Base-by-base conservation (phyloP, 1,140 invertebrate species). In the Drosophila bocqueti region DNA sequence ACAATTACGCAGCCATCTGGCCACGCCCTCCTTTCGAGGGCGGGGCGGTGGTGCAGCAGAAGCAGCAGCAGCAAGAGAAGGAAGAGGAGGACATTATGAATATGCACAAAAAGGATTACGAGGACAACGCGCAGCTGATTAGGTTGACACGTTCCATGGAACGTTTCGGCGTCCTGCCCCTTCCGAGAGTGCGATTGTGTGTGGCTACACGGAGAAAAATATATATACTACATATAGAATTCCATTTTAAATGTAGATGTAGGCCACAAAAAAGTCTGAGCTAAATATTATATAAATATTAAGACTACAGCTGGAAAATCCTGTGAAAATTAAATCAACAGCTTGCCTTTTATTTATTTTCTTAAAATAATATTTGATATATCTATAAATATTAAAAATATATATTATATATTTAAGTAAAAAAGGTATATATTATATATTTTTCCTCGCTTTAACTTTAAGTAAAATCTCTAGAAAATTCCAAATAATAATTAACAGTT, bases 91-190 rank as follows among this genome's bases (percentile, higher is more conserved):
- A 52, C 50, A 83, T 83, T 89, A 89, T 76, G 66, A 62, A 49
- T 83, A 61, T 63, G 52, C 52, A 54, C 31, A 86, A 83, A 79
- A 86, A 81, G 75, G 79, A 85, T 85, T 85, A 71, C 66, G 50
- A 66, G 71, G 59, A 69, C 64, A 55, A 55, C 46, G 57, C 36
- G 50, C 66, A 64, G 58, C 67, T 83, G 83, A 87, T 87, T 87
- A 83, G 80, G 75, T 89, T 83, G 76, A 79, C 76, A 87, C 84
- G 73, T 87, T 87, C 80, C 83, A 46, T 34, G 55, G 59, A 84
- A 52, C 49, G 47, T 36, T 55, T 36, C 43, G 42, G 46, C 34
- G 29, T 58, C 24, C 15, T 45, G 26, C 29, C n/a, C n/a, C 29
- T 34, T n/a, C 15, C 2, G 15, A 36, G 52, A 34, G 26, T 26